These are phyloP conservation scores for Pseudachorutes palmiensis DNA, from an alignment of 1,140 invertebrate species.

Conservation along the genomic window DNA sequence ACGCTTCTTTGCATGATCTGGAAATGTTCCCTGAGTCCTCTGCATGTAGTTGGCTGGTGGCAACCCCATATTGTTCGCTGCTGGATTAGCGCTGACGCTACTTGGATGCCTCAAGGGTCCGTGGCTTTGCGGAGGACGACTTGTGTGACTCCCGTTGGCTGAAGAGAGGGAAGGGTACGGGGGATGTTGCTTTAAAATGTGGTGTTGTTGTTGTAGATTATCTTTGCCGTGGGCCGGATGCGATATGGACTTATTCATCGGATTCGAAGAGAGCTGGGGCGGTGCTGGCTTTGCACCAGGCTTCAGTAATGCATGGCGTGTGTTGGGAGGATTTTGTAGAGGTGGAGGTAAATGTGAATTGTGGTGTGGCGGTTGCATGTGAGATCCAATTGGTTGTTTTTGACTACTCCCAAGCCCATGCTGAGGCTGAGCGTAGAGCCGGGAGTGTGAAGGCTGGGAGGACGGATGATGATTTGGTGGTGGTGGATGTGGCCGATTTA, in stretches of 20 bases:
- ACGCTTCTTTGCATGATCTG: not conserved
- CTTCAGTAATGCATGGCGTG: not conserved
- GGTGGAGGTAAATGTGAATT: constrained; percentile 2
- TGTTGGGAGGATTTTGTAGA: not conserved
- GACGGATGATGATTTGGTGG: constrained; percentile 7
- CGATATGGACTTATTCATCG: too few relatives aligned
- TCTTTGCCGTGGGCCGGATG: constrained; percentile 11
- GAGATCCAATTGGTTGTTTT: constrained; percentile 9
- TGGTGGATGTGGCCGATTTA: not conserved
- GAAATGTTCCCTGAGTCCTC: not conserved
- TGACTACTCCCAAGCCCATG: constrained; percentile 11
- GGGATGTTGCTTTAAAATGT: too few relatives aligned
- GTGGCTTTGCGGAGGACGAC: not conserved
- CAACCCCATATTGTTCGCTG: not conserved
- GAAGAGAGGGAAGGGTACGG: not conserved
- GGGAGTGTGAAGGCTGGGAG: constrained; percentile 18
- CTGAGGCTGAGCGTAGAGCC: constrained; percentile 18
- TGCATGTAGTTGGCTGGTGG: not conserved
- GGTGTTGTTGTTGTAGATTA: not conserved
- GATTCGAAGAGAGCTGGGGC: constrained; percentile 21
- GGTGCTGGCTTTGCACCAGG: constrained; percentile 16
- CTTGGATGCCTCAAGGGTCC: too few relatives aligned
- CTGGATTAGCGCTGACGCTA: too few relatives aligned
- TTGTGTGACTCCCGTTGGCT: not conserved
- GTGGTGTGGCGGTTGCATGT: not conserved